Evolutionary conservation across 2,888 invertebrate species (phyloP).

Genomic region (Suillia variegata): DNA sequence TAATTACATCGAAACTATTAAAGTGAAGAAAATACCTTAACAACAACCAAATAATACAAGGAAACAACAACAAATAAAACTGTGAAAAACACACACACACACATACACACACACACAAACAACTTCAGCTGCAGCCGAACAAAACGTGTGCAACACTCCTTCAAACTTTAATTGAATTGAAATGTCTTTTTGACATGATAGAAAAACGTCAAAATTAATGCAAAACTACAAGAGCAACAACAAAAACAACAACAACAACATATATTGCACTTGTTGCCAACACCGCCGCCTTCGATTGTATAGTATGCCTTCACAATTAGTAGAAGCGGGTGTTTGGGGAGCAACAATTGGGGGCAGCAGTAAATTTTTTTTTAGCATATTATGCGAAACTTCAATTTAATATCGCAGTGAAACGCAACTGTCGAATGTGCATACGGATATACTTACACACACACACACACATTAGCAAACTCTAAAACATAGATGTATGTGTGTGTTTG

Average conservation of each 20-base stretch:
- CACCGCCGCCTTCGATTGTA: background rate
- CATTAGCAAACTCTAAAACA: background rate
- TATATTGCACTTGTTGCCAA: conserved; percentile 27
- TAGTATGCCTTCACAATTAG: background rate
- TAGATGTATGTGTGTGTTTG: too few species aligned
- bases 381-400: conserved; percentile 10
- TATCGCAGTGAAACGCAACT: conserved; percentile 16
- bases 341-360: conserved; percentile 8
- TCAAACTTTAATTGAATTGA: conserved; percentile 50
- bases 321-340: background rate
- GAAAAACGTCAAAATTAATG: conserved; percentile 18
- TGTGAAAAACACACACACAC: too few species aligned
- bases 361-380: conserved; percentile 17
- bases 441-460: background rate
- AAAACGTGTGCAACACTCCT: conserved; percentile 27
- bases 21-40: conserved; percentile 22
- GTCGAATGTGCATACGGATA: conserved; percentile 11
- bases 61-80: conserved; percentile 7
- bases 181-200: conserved; percentile 49
- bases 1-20: background rate
- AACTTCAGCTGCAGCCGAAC: conserved; percentile 21
- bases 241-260: conserved; percentile 15
- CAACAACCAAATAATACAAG: conserved; percentile 22
- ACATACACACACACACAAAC: too few species aligned
- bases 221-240: conserved; percentile 20